These are phyloP conservation scores for Anguilla megastoma DNA, from an alignment of 2,797 vertebrate species.

Conservation along the genomic window DNA sequence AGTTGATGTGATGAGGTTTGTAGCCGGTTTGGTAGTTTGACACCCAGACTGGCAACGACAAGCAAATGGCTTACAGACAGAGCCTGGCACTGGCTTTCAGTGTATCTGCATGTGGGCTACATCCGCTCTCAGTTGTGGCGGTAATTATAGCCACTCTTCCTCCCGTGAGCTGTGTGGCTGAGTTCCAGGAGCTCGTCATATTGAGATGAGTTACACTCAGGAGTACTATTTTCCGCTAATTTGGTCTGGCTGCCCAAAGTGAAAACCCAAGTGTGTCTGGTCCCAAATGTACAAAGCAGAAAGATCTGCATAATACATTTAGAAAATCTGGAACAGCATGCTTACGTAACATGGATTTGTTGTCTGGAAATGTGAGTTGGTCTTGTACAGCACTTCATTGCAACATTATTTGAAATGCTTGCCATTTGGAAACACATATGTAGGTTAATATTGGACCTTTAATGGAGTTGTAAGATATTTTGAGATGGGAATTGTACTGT, in stretches of 20 bases:
- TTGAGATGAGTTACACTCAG: background rate
- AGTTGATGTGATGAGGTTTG: background rate
- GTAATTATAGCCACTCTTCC: background rate
- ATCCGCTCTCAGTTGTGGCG: background rate
- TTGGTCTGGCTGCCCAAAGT: background rate
- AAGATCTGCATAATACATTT: background rate
- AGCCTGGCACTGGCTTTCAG: background rate
- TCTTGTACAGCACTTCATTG: background rate
- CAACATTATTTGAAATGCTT: background rate
- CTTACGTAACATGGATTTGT: background rate
- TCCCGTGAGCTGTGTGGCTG: background rate
- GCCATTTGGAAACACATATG: background rate
- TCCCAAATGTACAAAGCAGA: constrained; percentile 4
- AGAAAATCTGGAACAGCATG: background rate
- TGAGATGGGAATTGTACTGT: background rate
- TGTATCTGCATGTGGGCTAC: background rate
- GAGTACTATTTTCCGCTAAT: constrained; percentile 7
- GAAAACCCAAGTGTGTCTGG: constrained; percentile 7
- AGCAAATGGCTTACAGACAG: background rate
- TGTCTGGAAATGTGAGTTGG: background rate
- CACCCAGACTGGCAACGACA: background rate
- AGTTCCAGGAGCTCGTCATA: background rate
- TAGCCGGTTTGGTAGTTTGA: background rate
- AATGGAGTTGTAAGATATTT: background rate
- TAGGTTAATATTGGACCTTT: background rate